A percentile compares a stretch with the other conserved stretches of the same genome.
These are phyloP conservation scores for Menidia beryllina DNA, from an alignment of 2,113 vertebrate genomes.

Conservation along the genomic window DNA sequence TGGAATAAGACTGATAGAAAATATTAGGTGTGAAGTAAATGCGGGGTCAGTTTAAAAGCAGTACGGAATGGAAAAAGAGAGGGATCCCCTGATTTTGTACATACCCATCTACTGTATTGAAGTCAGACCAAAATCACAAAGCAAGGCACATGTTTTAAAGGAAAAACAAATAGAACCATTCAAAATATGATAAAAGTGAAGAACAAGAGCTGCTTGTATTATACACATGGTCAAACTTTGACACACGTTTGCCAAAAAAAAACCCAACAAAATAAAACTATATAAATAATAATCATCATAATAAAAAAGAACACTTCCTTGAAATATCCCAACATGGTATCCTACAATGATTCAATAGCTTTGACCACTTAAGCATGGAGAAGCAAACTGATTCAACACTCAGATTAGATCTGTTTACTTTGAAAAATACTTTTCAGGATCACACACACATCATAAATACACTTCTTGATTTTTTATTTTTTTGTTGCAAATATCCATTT, in stretches of 20 bases:
- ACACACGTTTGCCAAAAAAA: conserved; percentile 56
- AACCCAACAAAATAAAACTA: conserved; percentile 17
- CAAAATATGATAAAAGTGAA: conserved; percentile 66
- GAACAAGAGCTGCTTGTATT: conserved; percentile 69
- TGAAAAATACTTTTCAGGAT: conserved; percentile 79
- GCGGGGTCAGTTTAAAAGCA: conserved; percentile 2
- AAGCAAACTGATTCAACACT: conserved; percentile 72
- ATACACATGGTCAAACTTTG: conserved; percentile 64
- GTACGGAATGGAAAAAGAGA: conserved; percentile 53
- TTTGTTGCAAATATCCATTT: conserved; percentile 76
- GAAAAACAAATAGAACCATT: conserved; percentile 71
- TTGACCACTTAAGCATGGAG: conserved; percentile 72
- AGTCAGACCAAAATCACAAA: conserved; percentile 80
- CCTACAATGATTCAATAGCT: conserved; percentile 72
- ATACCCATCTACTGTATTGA: conserved; percentile 73
- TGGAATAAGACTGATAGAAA: background rate
- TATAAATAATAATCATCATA: conserved; percentile 45
- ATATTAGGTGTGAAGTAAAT: background rate
- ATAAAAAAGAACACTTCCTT: conserved; percentile 56
- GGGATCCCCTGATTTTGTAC: conserved; percentile 48
- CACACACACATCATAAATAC: conserved; percentile 82
- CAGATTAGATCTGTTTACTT: conserved; percentile 70
- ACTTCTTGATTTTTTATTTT: conserved; percentile 59
- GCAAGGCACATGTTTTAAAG: conserved; percentile 90
- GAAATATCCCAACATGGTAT: conserved; percentile 68